Evolutionary conservation across 2,888 invertebrate species (phyloP), one percentile per base, ranked within the genome.

Genomic region (Synanthedon myopaeformis): DNA sequence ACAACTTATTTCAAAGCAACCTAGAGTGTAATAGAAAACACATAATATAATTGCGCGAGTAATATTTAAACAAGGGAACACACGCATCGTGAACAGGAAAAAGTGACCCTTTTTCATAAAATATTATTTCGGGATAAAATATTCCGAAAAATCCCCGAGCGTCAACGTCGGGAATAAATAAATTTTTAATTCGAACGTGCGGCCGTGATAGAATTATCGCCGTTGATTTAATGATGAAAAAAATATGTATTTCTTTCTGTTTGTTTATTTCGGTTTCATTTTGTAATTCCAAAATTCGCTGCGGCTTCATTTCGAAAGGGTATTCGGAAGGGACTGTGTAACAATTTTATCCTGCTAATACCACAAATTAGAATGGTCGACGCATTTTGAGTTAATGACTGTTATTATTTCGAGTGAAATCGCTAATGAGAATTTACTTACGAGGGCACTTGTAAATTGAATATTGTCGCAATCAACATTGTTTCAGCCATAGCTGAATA

Each of bases 201-300:
- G 48, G 49, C 52, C 54, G 53, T 57, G 57, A 55, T 55, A 53
- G 52, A 57, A 59, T 57, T 56, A 58, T 53, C 53, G 52, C 11
- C 53, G 48, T 28, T 49, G 56, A 53, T 51, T 57, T 57, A 55
- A 57, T 56, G 55, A 57, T 53, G 49, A 50, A 56, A 57, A n/a
- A 35, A 35, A 35, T 35, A 35, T 35, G 35, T 35, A 10, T 35
- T 35, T 10, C 35, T 10, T 35, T 35, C 35, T 35, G 35, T 35
- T 35, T 35, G 35, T 35, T 35, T 10, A 35, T 10, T 35, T 35
- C 10, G 35, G 35, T 35, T 52, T 42, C 19, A 42, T 42, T 52
- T 52, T 52, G 23, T n/a, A 52, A 52, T 52, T 52, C 23, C 42
- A 23, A 52, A 52, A 42, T 19, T 19, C 5, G 35, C 10, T 35